A percentile compares a stretch with the other conserved stretches of the same genome.
Evolutionary conservation across 2,888 invertebrate species (phyloP).

Genomic region (Notodromas monacha): DNA sequence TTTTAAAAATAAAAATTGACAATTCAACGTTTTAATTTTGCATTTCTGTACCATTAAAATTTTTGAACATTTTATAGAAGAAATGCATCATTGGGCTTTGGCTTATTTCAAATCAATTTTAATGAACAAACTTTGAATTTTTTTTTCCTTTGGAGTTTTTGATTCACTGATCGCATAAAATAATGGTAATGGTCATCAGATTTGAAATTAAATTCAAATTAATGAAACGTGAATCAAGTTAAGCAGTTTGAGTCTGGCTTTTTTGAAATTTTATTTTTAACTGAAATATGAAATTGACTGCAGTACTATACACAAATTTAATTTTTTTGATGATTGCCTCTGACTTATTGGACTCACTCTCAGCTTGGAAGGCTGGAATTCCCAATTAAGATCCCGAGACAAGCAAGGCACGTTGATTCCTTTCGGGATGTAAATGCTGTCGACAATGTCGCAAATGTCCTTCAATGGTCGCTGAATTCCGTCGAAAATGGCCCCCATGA

Average conservation of each 20-base stretch:
- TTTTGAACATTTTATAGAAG: too few relatives aligned
- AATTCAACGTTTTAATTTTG: too few relatives aligned
- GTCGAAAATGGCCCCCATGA: slow-evolving; percentile 96
- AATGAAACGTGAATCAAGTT: slow-evolving; percentile 5
- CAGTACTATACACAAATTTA: background rate
- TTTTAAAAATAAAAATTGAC: too few relatives aligned
- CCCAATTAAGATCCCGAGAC: slow-evolving; percentile 49
- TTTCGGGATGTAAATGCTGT: slow-evolving; percentile 97
- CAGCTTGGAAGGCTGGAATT: slow-evolving; percentile 48
- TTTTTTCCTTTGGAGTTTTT: too few relatives aligned
- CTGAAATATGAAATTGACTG: background rate
- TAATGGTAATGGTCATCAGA: too few relatives aligned
- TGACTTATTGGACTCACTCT: slow-evolving; percentile 28
- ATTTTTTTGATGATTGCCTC: too few relatives aligned
- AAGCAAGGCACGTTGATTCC: slow-evolving; percentile 77
- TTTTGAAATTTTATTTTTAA: background rate
- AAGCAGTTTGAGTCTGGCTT: background rate
- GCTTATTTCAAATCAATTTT: too few relatives aligned
- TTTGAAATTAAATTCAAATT: slow-evolving; percentile 11
- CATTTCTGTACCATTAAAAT: too few relatives aligned
- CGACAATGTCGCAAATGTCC: slow-evolving; percentile 69
- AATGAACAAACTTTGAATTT: too few relatives aligned
- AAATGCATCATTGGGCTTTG: too few relatives aligned
- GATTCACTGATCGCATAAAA: too few relatives aligned
- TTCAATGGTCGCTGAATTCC: slow-evolving; percentile 96